Evolutionary conservation across 2,797 vertebrate species (phyloP).

Genomic region (Xenops minutus): DNA sequence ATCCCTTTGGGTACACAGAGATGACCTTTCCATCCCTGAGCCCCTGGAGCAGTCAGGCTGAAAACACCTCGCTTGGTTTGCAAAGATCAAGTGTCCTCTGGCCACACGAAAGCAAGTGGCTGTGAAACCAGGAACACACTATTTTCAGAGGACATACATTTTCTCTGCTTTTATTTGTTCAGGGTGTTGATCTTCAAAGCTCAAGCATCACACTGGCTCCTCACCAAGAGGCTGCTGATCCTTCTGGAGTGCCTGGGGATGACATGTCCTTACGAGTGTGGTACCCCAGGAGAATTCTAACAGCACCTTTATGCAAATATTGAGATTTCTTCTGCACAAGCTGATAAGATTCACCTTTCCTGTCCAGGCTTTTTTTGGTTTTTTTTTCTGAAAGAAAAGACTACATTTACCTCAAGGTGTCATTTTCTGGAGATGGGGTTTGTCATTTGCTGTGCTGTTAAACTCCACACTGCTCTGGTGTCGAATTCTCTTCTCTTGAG

Average conservation of each 20-base stretch:
- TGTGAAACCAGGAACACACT: not conserved
- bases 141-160: not conserved
- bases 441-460: not conserved
- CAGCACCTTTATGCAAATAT: not conserved
- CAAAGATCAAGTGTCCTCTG: not conserved
- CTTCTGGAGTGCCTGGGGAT: not conserved
- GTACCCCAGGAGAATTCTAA: not conserved
- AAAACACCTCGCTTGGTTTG: not conserved
- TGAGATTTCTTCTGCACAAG: not conserved
- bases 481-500: not conserved
- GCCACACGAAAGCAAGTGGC: not conserved
- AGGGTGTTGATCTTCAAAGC: not conserved
- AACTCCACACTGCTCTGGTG: not conserved
- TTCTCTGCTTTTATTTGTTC: not conserved
- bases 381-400: not conserved
- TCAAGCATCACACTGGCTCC: not conserved
- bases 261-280: not conserved
- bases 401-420: not conserved
- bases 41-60: not conserved
- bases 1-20: not conserved
- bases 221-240: not conserved
- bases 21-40: not conserved
- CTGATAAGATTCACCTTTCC: not conserved
- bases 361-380: not conserved
- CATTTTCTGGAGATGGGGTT: not conserved